A percentile compares a stretch with the other conserved stretches of the same genome.
These are phyloP conservation scores for Scomberomorus guttatus DNA, from an alignment of 2,797 vertebrate species.

Conservation along the genomic window DNA sequence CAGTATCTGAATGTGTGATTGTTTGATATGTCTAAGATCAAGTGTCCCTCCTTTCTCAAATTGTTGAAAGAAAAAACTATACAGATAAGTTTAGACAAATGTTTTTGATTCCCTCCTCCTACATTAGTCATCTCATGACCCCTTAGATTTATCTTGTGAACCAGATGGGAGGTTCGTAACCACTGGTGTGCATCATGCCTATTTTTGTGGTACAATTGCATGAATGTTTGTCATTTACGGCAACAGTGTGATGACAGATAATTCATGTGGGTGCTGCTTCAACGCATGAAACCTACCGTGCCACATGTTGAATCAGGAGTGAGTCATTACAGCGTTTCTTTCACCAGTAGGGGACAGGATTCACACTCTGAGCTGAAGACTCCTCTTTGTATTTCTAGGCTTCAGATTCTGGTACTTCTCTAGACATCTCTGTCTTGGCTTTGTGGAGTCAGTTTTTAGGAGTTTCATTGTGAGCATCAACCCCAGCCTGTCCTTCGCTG, in stretches of 20 bases:
- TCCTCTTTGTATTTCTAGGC: too few species aligned
- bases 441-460: slow-evolving; percentile 11
- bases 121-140: background rate
- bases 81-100: too few species aligned
- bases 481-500: slow-evolving; percentile 38
- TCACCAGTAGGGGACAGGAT: slow-evolving; percentile 71
- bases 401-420: background rate
- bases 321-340: background rate
- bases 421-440: background rate
- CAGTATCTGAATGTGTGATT: background rate
- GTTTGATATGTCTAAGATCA: background rate
- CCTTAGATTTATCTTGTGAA: background rate
- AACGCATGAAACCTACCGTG: background rate
- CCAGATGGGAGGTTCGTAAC: background rate
- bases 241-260: slow-evolving; percentile 24
- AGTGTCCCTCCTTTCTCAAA: background rate
- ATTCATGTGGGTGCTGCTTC: slow-evolving; percentile 15
- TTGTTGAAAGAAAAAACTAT: too few species aligned
- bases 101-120: background rate
- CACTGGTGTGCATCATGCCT: background rate
- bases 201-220: slow-evolving; percentile 4
- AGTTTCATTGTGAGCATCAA: slow-evolving; percentile 34
- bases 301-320: slow-evolving; percentile 36
- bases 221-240: background rate
- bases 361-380: slow-evolving; percentile 4